Conservation (phyloP, 2,113 vertebrate species). For the Vulpes lagopus region DNA sequence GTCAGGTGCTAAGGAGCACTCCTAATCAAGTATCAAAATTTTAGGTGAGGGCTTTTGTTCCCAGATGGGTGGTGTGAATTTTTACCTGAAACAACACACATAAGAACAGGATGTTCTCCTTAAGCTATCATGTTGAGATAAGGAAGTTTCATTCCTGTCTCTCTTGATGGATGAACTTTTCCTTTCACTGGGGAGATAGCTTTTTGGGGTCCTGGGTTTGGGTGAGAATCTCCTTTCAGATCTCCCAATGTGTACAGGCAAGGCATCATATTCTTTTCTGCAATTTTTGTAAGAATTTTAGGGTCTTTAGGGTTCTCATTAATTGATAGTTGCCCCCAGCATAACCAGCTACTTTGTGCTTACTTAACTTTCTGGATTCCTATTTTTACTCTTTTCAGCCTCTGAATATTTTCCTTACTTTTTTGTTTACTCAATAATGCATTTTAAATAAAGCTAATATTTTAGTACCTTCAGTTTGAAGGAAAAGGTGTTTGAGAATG, state of each 20-base stretch:
- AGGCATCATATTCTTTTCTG: background rate
- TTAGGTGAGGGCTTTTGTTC: background rate
- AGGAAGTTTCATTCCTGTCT: background rate
- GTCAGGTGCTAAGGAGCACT: background rate
- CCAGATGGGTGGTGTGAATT: background rate
- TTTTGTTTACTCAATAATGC: background rate
- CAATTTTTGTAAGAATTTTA: background rate
- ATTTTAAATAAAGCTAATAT: constrained; percentile 16
- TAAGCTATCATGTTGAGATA: background rate
- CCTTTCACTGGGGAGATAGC: background rate
- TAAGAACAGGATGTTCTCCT: background rate
- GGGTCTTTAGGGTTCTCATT: background rate
- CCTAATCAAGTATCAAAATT: background rate
- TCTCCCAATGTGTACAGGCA: background rate
- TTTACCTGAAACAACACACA: background rate
- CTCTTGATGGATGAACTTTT: background rate
- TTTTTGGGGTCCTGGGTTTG: background rate
- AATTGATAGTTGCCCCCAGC: background rate
- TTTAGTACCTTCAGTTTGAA: constrained; percentile 39
- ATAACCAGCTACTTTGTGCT: background rate
- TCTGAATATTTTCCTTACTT: constrained; percentile 13
- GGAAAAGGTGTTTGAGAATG: background rate
- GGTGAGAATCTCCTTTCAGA: background rate
- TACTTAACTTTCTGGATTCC: background rate
- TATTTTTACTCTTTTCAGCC: background rate